These are phyloP conservation scores for Tylochromis polylepis DNA, from an alignment of 2,113 vertebrate species.

Conservation along the genomic window DNA sequence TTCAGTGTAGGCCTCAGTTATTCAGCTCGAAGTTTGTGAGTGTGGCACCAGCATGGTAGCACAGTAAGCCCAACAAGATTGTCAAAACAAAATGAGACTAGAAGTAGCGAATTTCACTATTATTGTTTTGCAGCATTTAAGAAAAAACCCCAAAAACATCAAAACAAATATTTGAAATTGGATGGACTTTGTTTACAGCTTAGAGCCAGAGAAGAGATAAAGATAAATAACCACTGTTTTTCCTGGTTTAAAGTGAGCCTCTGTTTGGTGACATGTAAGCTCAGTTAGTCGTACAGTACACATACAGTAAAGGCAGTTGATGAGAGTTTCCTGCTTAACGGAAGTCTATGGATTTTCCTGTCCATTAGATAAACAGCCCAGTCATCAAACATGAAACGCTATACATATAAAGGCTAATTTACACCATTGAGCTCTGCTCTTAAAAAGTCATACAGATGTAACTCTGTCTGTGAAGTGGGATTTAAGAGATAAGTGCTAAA, in stretches of 20 bases:
- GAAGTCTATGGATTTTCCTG: neutral
- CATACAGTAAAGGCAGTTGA: neutral
- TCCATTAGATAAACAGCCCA: neutral
- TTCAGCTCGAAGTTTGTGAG: slow-evolving; percentile 16
- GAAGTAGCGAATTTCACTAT: neutral
- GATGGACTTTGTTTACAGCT: neutral
- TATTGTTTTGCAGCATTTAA: neutral
- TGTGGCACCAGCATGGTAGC: neutral
- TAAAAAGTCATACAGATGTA: neutral
- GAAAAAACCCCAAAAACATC: neutral
- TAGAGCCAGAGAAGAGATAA: neutral
- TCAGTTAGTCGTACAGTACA: neutral
- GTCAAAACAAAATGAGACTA: neutral
- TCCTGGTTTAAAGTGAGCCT: neutral
- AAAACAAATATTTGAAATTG: neutral
- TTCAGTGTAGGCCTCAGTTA: neutral
- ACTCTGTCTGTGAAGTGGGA: neutral
- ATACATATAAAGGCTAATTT: neutral
- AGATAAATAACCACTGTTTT: neutral
- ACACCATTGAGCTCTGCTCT: neutral
- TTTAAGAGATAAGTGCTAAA: neutral
- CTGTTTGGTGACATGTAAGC: neutral
- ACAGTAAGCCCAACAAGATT: neutral
- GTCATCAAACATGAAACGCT: neutral
- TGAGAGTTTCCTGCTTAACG: neutral